phyloP scores from a whole-genome alignment of 2,888 invertebrate species.

The Epinotia bilunana region DNA sequence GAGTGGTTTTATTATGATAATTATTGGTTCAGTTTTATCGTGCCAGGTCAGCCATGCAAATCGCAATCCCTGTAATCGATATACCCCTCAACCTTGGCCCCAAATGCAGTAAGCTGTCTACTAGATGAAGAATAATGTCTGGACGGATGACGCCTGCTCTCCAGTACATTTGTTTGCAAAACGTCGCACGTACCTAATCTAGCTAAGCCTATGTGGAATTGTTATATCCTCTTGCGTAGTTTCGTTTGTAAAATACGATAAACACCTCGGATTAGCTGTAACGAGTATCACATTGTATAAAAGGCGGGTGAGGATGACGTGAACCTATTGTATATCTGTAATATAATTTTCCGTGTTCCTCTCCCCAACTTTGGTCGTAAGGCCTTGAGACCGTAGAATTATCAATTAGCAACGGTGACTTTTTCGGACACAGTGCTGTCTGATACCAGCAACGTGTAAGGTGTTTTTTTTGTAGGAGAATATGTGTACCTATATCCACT shows the following conservation, averaged over 20 bases:
- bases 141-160: constrained; percentile 56
- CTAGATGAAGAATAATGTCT: constrained; percentile 73
- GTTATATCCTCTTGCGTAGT: constrained; percentile 48
- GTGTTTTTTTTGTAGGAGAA: background rate
- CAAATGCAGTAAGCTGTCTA: constrained; percentile 68
- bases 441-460: background rate
- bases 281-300: background rate
- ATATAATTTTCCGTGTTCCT: background rate
- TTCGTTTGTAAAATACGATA: constrained; percentile 29
- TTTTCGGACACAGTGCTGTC: background rate
- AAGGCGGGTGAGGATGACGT: background rate
- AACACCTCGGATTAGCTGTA: constrained; percentile 9
- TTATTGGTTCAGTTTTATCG: constrained; percentile 44
- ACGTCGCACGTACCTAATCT: constrained; percentile 57
- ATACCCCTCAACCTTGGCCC: constrained; percentile 73
- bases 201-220: constrained; percentile 49
- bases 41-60: constrained; percentile 63
- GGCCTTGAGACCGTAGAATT: constrained; percentile 10
- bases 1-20: constrained; percentile 7
- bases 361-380: constrained; percentile 5
- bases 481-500: background rate
- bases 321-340: background rate
- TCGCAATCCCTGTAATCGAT: constrained; percentile 73
- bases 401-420: constrained; percentile 4
- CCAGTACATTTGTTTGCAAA: constrained; percentile 61